Conservation (phyloP, 1,140 invertebrate genomes). For the Monochamus saltuarius region DNA sequence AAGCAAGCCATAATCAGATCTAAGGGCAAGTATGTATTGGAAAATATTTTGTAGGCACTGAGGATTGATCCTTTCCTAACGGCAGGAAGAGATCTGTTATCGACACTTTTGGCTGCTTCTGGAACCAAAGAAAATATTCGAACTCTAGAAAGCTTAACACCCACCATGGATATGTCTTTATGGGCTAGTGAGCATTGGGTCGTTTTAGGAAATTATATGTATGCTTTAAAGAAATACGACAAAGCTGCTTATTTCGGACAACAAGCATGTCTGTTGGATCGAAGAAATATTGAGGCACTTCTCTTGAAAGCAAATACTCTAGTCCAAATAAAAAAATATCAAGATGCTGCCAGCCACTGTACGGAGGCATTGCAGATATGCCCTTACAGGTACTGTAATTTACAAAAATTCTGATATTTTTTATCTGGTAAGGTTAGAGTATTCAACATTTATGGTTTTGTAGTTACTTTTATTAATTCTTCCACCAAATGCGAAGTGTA, state of each 20-base stretch:
- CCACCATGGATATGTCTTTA: constrained; percentile 35
- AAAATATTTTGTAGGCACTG: constrained; percentile 32
- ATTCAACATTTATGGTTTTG: no score
- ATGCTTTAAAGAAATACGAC: constrained; percentile 43
- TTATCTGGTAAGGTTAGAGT: no score
- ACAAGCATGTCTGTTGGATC: constrained; percentile 50
- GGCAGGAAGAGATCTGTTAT: constrained; percentile 43
- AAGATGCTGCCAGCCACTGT: constrained; percentile 71
- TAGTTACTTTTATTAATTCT: no score
- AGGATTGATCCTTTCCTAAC: constrained; percentile 42
- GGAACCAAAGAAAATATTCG: constrained; percentile 41
- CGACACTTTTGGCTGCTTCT: constrained; percentile 37
- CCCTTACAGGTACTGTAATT: constrained; percentile 52
- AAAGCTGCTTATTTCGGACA: constrained; percentile 51
- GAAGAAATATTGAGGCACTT: constrained; percentile 66
- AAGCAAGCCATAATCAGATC: not conserved
- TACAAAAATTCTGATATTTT: no score
- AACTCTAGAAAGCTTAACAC: constrained; percentile 43
- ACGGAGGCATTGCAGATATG: constrained; percentile 68
- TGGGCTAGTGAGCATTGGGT: constrained; percentile 48
- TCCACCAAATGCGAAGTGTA: no score
- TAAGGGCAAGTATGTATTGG: not conserved
- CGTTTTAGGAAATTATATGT: constrained; percentile 46
- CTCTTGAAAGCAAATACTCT: constrained; percentile 72
- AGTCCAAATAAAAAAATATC: constrained; percentile 69